Percentiles rank a stretch among this genome's conserved stretches.
phyloP scores from a whole-genome alignment of 2,113 vertebrate genomes.

The Coregonus clupeaformis region DNA sequence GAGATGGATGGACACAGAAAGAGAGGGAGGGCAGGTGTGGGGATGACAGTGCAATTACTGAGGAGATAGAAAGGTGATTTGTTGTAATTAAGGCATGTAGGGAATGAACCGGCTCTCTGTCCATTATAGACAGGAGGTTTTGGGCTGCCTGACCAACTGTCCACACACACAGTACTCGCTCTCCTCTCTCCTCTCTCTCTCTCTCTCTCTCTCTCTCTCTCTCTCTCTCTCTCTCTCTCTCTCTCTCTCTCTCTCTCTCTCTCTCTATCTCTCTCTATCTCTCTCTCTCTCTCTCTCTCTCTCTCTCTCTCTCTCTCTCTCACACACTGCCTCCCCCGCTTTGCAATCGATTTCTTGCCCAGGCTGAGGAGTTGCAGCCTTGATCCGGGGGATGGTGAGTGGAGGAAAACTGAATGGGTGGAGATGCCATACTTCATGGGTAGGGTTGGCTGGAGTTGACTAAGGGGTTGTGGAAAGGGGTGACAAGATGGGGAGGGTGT shows the following conservation, averaged over 20 bases:
- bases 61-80: conserved; percentile 58
- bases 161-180: conserved; percentile 42
- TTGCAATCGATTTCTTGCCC: conserved; percentile 56
- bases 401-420: not conserved
- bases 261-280: conserved; percentile 5
- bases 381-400: not conserved
- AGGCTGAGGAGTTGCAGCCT: conserved; percentile 47
- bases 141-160: conserved; percentile 55
- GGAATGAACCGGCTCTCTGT: conserved; percentile 32
- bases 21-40: not conserved
- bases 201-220: conserved; percentile 1
- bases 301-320: not conserved
- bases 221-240: too few species aligned
- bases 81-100: conserved; percentile 53
- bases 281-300: not conserved
- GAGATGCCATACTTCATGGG: too few species aligned
- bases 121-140: conserved; percentile 39
- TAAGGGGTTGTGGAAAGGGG: not conserved
- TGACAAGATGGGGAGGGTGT: not conserved
- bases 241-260: not conserved
- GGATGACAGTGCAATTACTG: conserved; percentile 36
- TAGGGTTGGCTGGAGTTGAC: too few species aligned
- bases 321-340: not conserved
- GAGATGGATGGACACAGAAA: not conserved
- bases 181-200: conserved; percentile 22